phyloP scores from a whole-genome alignment of 2,888 invertebrate species.

The Plebejus argus region DNA sequence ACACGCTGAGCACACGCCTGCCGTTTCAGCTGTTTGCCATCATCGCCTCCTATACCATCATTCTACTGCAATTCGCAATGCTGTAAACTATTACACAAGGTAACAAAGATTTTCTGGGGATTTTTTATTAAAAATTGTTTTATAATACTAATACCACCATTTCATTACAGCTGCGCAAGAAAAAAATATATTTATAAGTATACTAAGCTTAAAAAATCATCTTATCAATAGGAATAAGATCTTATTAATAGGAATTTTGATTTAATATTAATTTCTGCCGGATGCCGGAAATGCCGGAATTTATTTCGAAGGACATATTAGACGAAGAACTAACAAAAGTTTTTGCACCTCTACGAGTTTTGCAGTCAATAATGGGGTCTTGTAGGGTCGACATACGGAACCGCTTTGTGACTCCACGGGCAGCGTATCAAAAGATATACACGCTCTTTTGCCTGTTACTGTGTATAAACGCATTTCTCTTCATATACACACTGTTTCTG shows the following conservation, averaged over 20 bases:
- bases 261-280: too few relatives aligned
- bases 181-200: neutral
- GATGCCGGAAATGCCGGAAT: conserved; percentile 52
- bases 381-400: conserved; percentile 55
- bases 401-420: conserved; percentile 54
- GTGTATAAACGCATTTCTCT: neutral
- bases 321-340: conserved; percentile 52
- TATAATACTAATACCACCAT: neutral
- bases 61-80: conserved; percentile 54
- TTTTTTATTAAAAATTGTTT: neutral
- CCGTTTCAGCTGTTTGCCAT: conserved; percentile 54
- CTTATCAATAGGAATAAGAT: neutral
- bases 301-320: conserved; percentile 56
- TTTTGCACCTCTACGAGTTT: conserved; percentile 47
- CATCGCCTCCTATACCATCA: conserved; percentile 59
- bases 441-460: conserved; percentile 38
- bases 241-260: neutral
- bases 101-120: neutral
- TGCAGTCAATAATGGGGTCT: conserved; percentile 54
- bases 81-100: neutral
- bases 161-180: neutral
- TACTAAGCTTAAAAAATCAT: neutral
- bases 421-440: conserved; percentile 52
- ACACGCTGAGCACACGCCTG: conserved; percentile 51
- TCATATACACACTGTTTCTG: neutral